Evolutionary conservation across 2,797 vertebrate species (phyloP).

Genomic region (Alosa sapidissima): DNA sequence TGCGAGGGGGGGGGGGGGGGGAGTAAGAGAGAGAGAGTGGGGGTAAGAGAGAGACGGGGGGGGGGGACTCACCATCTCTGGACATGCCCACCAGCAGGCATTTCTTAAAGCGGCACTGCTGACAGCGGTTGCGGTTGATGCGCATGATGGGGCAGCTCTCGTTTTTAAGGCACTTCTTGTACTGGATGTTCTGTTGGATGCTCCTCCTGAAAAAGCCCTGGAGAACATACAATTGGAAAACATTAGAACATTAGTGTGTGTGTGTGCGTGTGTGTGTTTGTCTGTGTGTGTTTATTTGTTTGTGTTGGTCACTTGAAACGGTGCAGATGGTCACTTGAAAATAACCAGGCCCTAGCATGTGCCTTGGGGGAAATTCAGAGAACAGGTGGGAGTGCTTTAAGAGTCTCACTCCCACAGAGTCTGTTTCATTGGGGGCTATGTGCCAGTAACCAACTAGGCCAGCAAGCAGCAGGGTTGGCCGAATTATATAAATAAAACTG

Average conservation of each 20-base stretch:
- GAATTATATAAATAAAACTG: constrained; percentile 40
- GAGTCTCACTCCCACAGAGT: background rate
- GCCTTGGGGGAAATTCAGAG: background rate
- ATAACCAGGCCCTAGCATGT: background rate
- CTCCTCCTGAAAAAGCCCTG: constrained; percentile 96
- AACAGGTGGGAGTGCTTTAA: background rate
- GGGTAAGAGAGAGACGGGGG: background rate
- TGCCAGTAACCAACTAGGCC: constrained; percentile 52
- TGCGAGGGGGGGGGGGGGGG: background rate
- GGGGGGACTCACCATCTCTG: constrained; percentile 92
- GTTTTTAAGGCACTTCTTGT: constrained; percentile 98
- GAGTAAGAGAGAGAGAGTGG: no score
- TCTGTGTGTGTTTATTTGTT: background rate
- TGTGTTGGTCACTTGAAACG: background rate
- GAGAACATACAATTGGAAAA: constrained; percentile 11
- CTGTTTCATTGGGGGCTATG: background rate
- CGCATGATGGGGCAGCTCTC: constrained; percentile 95
- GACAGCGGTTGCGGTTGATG: constrained; percentile 95
- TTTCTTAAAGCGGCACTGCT: constrained; percentile 97
- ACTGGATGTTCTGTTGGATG: constrained; percentile 98
- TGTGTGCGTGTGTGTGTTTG: background rate
- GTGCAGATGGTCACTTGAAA: background rate
- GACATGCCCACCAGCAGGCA: constrained; percentile 96
- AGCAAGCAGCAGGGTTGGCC: constrained; percentile 42
- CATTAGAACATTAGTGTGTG: background rate